Evolutionary conservation across 2,113 vertebrate genomes (phyloP), one percentile per base, ranked within the genome.

Genomic region (Tetrao urogallus): DNA sequence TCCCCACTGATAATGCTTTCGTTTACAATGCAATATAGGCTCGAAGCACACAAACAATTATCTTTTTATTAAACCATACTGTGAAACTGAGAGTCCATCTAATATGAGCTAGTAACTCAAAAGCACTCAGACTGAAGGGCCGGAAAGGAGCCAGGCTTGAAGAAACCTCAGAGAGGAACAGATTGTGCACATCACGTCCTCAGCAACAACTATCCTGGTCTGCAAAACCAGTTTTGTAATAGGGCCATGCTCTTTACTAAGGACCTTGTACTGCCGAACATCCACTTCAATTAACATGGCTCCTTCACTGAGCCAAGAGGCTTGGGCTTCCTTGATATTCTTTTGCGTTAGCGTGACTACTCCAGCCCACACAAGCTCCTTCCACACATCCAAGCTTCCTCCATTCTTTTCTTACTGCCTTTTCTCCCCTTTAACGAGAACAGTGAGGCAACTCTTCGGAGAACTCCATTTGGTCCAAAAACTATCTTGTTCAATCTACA

Each of bases 71-170:
- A 84, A 88, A 64, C 52, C 21, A 38, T 24, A 45, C 43, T 43
- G 34, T 47, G 63, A 71, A 86, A 66, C 12, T 64, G 58, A 65
- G 38, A 80, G 40, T 25, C 13, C 22, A 45, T 45, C 14, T 42
- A 48, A 4, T 0, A 0, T n/a, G 32, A 25, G 87, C 66, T 48
- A 75, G 6, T 15, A 63, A 63, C 13, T 22, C 28, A 56, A 17
- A 42, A 28, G 25, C 12, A 30, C 42, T 36, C 28, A 22, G 11
- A 16, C 40, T 50, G 32, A 9, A 63, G 11, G 17, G 36, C 32
- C 67, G 73, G 79, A 82, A 88, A 80, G 13, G 48, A 75, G 54
- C 32, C 36, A 48, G 42, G 60, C 86, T 28, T 83, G 64, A 32
- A 80, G 92, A 48, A 64, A 71, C 40, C n/a, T 60, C 42, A 34